Base-by-base conservation (phyloP, 2,888 invertebrate species). In the Calephelis perditalis region DNA sequence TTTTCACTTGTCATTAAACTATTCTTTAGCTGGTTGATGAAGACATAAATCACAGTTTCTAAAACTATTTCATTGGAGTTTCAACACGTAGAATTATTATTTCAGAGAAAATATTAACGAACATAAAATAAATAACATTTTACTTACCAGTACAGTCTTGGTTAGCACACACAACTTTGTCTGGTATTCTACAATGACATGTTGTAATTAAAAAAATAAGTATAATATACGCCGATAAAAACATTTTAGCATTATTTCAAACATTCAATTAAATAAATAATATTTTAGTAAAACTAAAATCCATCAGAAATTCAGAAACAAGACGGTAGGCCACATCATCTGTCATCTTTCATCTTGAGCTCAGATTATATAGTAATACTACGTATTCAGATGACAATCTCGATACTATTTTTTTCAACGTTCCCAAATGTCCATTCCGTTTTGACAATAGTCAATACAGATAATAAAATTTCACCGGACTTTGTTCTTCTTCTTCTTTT, bases 151-250 rank as follows among this genome's bases (percentile, higher is more conserved):
- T 91, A 82, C 96, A 96, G 77, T 93, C 82, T 79, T 90, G 82
- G 86, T 96, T 93, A 70, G 89, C 94, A 91, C 96, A 96, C 75
- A 92, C 84, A 73, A 94, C 92, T 82, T 93, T 92, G 77, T 95
- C 93, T 61, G 95, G 94, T 73, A 93, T 84, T 82, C 86, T 81
- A 75, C 90, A 82, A 62, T 83, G 73, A 68, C 77, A 77, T 62
- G 77, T 67, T 67, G 81, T 74, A 65, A 86, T 72, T 70, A 80
- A 77, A 75, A 82, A 78, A 70, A 78, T 76, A 77, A 86, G 80
- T 80, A 87, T 73, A 78, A 85, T 74, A 78, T 81, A 70, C 77
- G 80, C 80, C 67, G 79, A 75, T 69, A 82, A 73, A 79, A 82
- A 79, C 89, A 89, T 90, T 77, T 86, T 89, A 70, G 83, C 89